Evolutionary conservation across 2,888 invertebrate species (phyloP).

Genomic region (Argyra leucocephala): DNA sequence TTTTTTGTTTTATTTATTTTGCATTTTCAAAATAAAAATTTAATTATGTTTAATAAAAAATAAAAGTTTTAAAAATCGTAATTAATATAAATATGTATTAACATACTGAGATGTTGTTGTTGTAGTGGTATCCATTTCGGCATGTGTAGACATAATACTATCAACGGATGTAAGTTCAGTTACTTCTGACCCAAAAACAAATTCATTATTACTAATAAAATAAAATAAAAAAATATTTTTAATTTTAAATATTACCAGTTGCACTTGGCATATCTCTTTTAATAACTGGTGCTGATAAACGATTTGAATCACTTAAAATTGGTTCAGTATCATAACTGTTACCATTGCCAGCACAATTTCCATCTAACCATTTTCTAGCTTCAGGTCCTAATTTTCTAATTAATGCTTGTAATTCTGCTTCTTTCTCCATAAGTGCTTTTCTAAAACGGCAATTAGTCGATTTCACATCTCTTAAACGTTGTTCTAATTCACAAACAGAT

Average conservation of each 20-base stretch:
- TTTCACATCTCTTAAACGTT: slow-evolving; percentile 71
- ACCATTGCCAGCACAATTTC: slow-evolving; percentile 32
- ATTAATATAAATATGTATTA: background rate
- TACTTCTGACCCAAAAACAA: slow-evolving; percentile 47
- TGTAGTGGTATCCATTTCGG: slow-evolving; percentile 46
- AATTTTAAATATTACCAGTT: slow-evolving; percentile 32
- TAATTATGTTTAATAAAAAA: background rate
- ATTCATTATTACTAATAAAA: background rate
- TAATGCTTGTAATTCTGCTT: slow-evolving; percentile 61
- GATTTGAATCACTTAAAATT: slow-evolving; percentile 34
- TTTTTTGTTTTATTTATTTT: no score
- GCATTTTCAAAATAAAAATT: background rate
- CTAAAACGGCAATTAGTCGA: slow-evolving; percentile 74
- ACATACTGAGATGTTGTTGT: slow-evolving; percentile 29
- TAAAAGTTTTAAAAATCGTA: no score
- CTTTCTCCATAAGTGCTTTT: slow-evolving; percentile 73
- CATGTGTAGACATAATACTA: slow-evolving; percentile 58
- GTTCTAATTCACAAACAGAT: slow-evolving; percentile 72
- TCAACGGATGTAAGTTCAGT: slow-evolving; percentile 65
- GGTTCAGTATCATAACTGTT: slow-evolving; percentile 30
- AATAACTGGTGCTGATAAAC: slow-evolving; percentile 40
- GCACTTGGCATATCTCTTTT: slow-evolving; percentile 42
- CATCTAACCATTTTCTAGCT: slow-evolving; percentile 43
- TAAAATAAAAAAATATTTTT: background rate
- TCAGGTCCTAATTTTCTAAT: slow-evolving; percentile 43